Evolutionary conservation across 2,888 invertebrate species (phyloP), one percentile per base, ranked within the genome.

Genomic region (Melitaea athalia): DNA sequence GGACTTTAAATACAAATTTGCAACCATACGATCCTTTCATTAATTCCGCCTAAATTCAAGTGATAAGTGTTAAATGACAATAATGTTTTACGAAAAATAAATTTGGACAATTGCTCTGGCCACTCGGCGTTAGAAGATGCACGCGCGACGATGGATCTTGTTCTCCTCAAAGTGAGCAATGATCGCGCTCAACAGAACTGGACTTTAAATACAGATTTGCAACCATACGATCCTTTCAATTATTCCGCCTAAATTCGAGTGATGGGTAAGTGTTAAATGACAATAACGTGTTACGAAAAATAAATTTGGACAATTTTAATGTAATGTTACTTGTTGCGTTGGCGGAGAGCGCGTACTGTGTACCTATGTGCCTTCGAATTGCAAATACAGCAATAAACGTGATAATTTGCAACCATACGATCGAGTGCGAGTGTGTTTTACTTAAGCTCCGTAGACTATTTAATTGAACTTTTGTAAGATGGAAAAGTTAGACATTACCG

Each of bases 101-200:
- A n/a, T n/a, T n/a, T n/a, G n/a, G n/a, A n/a, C n/a, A n/a, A n/a
- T n/a, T n/a, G n/a, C n/a, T n/a, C n/a, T n/a, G n/a, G n/a, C n/a
- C 99, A 99, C 91, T 97, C 98, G 87, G 97, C 98, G 73, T 94
- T 95, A 68, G 99, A 99, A 87, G 99, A 99, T 86, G 98, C 99
- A 0, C 93, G 95, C 49, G 95, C 97, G 12, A 97, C 97, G 76
- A 94, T 99, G 91, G 97, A 99, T 80, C 92, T 99, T 62, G 97
- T 98, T 93, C 91, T 98, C 66, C 95, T 95, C 90, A 95, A 95
- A 84, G 93, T 98, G 50, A 82, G 87, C 69, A 79, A 85, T 68
- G 88, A 90, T 72, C 83, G 86, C 68, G 83, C 84, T 63, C 77
- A 77, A 71, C 85, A 85, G 63, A 66, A 75, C 45, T 85, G 84